Evolutionary conservation across 1,140 invertebrate species (phyloP).

Genomic region (Zaprionus lachaisei): DNA sequence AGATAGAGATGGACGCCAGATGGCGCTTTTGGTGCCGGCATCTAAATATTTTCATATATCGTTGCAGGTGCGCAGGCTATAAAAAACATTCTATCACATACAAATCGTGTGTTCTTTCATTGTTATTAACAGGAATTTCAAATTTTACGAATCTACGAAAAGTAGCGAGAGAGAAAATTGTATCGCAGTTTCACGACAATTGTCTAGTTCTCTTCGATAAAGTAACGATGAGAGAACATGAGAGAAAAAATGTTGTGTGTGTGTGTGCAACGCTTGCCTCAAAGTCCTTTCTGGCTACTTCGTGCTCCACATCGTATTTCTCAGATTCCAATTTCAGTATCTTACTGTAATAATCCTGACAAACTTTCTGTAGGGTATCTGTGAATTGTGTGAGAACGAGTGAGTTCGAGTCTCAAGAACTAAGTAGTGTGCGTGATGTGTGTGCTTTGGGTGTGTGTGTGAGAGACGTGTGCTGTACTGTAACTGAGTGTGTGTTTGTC

Average conservation of each 20-base stretch:
- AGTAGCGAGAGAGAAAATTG: conserved; percentile 15
- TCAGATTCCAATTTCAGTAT: conserved; percentile 94
- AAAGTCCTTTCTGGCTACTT: conserved; percentile 96
- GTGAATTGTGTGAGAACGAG: conserved; percentile 73
- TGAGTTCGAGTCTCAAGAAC: conserved; percentile 40
- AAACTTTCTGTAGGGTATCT: conserved; percentile 93
- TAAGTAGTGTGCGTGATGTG: conserved; percentile 6
- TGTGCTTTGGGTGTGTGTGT: conserved; percentile 14
- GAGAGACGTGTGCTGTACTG: conserved; percentile 1
- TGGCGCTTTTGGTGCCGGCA: conserved; percentile 51
- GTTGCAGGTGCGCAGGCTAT: conserved; percentile 50
- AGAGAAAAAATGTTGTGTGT: conserved; percentile 2
- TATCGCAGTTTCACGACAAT: conserved; percentile 15
- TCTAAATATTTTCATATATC: conserved; percentile 75
- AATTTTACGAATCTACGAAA: conserved; percentile 21
- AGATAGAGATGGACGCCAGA: conserved; percentile 25
- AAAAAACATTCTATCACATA: conserved; percentile 21
- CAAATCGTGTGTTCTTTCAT: conserved; percentile 25
- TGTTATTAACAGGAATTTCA: conserved; percentile 42
- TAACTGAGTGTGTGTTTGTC: conserved; percentile 32
- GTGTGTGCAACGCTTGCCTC: conserved; percentile 88
- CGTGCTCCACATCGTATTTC: conserved; percentile 98
- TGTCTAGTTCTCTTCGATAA: conserved; percentile 9
- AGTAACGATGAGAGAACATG: neutral
- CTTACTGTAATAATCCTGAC: conserved; percentile 94